Conservation (phyloP, 2,113 vertebrate species). For the Passer montanus region DNA sequence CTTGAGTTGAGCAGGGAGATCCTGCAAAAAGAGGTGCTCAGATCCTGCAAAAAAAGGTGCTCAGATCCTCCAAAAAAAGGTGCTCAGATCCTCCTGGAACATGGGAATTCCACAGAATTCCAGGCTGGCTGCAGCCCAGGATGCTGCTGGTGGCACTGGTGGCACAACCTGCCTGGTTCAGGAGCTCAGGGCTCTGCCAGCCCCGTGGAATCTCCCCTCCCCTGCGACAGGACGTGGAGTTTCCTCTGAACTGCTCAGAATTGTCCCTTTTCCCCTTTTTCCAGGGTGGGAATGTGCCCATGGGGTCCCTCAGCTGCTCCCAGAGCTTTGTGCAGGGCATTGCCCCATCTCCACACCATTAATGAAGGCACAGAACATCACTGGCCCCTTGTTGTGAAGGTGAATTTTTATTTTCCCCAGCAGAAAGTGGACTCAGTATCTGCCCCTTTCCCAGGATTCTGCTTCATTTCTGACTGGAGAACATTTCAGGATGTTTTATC, state of each 20-base stretch:
- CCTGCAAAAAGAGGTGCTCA: neutral
- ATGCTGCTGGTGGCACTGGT: fast-evolving
- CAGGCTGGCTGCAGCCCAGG: neutral
- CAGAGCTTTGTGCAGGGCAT: neutral
- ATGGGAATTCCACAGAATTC: neutral
- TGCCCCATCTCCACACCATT: neutral
- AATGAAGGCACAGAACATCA: fast-evolving
- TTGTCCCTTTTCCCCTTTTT: fast-evolving
- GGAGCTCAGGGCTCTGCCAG: neutral
- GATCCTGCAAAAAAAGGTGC: neutral
- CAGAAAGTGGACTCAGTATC: fast-evolving
- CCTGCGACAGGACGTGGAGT: fast-evolving
- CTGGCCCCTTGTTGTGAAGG: fast-evolving
- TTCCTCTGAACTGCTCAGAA: neutral
- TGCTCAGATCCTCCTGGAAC: neutral
- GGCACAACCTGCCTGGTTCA: neutral
- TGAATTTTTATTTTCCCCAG: no score
- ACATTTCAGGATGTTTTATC: neutral
- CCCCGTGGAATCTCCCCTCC: fast-evolving
- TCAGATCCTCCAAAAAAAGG: neutral
- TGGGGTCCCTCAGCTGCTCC: neutral
- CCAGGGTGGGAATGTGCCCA: fast-evolving
- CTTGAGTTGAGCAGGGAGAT: neutral
- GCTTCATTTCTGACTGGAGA: neutral
- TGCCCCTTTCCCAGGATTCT: neutral